Conservation (phyloP, 2,797 vertebrate species). For the Neosilurus mollespiculum region DNA sequence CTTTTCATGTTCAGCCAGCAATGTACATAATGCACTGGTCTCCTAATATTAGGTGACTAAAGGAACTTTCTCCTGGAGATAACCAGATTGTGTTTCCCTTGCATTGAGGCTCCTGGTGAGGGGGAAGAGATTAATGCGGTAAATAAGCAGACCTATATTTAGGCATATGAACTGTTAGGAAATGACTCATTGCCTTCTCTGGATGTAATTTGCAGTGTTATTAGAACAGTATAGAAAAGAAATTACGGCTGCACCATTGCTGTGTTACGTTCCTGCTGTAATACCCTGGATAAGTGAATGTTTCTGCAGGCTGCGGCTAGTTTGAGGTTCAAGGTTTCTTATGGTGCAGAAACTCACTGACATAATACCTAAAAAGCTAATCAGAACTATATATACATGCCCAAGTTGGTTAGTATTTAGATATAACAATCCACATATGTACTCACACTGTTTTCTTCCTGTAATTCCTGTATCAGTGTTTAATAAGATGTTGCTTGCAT, state of each 20-base stretch:
- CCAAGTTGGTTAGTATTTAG: constrained; percentile 33
- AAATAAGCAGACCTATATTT: constrained; percentile 76
- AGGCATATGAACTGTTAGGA: constrained; percentile 63
- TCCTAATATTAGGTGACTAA: constrained; percentile 72
- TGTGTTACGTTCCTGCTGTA: constrained; percentile 27
- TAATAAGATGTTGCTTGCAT: not conserved
- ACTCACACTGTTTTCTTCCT: not conserved
- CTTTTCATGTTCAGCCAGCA: constrained; percentile 61
- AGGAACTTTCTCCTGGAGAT: constrained; percentile 73
- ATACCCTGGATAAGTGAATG: constrained; percentile 39
- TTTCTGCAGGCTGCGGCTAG: constrained; percentile 5
- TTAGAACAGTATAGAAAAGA: constrained; percentile 51
- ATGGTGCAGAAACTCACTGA: constrained; percentile 53
- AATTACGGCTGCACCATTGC: constrained; percentile 23
- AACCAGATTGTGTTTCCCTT: constrained; percentile 69
- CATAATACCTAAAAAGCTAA: constrained; percentile 36
- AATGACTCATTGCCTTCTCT: constrained; percentile 58
- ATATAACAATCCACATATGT: constrained; percentile 25
- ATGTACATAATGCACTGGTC: constrained; percentile 67
- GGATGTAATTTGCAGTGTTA: constrained; percentile 56
- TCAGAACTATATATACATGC: constrained; percentile 29
- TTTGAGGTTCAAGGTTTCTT: constrained; percentile 17
- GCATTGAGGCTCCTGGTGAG: constrained; percentile 64
- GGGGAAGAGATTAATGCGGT: constrained; percentile 71
- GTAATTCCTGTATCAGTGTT: not conserved